A percentile compares a stretch with the other conserved stretches of the same genome.
Conservation (phyloP, 2,113 vertebrate genomes). For the Strigops habroptila region DNA sequence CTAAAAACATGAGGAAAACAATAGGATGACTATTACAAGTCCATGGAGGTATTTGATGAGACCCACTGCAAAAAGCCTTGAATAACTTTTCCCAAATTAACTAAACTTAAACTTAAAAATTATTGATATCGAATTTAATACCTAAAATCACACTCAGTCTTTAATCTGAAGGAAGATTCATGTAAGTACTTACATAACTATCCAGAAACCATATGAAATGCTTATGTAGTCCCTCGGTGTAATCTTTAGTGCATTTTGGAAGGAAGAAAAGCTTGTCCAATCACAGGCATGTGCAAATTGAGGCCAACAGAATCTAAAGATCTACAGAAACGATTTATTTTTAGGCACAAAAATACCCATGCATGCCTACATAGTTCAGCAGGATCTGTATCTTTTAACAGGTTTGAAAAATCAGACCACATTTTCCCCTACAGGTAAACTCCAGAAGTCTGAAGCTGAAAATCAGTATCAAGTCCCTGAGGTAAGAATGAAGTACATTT, state of each 20-base stretch:
- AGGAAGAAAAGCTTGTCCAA: not conserved
- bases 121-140: not conserved
- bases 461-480: not conserved
- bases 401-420: not conserved
- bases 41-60: not conserved
- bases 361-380: not conserved
- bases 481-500: not conserved
- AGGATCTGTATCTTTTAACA: not conserved
- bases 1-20: not conserved
- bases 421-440: not conserved
- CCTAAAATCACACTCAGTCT: not conserved
- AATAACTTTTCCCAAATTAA: not conserved
- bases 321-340: not conserved
- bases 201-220: not conserved
- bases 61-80: not conserved
- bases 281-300: accelerated
- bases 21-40: not conserved
- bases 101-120: not conserved
- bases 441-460: not conserved
- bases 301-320: not conserved
- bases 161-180: not conserved
- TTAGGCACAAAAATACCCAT: not conserved
- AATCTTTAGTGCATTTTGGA: not conserved
- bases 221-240: not conserved
- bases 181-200: not conserved